phyloP scores from a whole-genome alignment of 2,888 invertebrate species.

The Pocota personata region DNA sequence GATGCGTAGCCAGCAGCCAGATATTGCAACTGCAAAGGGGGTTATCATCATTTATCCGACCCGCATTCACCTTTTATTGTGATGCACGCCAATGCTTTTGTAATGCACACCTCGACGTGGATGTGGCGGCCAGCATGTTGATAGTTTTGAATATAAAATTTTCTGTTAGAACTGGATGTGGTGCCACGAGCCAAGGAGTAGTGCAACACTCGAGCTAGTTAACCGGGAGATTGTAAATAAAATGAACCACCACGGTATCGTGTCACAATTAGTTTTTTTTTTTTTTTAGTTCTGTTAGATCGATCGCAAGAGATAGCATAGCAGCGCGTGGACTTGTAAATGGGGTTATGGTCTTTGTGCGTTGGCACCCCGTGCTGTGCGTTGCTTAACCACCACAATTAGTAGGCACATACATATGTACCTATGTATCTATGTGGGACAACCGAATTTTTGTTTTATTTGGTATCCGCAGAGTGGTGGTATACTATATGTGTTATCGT shows the following conservation, averaged over 20 bases:
- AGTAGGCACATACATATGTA: neutral
- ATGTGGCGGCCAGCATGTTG: conserved; percentile 59
- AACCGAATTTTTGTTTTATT: no score
- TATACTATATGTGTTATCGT: neutral
- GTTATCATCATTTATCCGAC: conserved; percentile 72
- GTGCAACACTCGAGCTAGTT: conserved; percentile 62
- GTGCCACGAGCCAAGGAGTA: conserved; percentile 60
- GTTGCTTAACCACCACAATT: conserved; percentile 36
- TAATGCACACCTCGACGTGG: conserved; percentile 57
- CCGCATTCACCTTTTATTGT: conserved; percentile 70
- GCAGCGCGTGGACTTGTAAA: conserved; percentile 34
- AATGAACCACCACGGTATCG: conserved; percentile 51
- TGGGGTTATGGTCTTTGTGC: conserved; percentile 51
- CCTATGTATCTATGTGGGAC: no score
- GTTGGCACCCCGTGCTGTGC: conserved; percentile 56
- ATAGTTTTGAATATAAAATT: conserved; percentile 64
- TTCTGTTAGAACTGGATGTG: conserved; percentile 45
- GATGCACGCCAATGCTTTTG: conserved; percentile 57
- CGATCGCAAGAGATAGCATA: conserved; percentile 64
- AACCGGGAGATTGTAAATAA: conserved; percentile 48
- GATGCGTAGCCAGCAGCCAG: conserved; percentile 70
- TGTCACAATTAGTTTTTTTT: conserved; percentile 59
- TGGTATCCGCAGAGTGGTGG: conserved; percentile 23
- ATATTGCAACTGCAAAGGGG: conserved; percentile 56
- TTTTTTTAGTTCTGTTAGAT: conserved; percentile 55